These are phyloP conservation scores for Brachystomella parvula DNA, from an alignment of 1,140 invertebrate species.

Conservation along the genomic window DNA sequence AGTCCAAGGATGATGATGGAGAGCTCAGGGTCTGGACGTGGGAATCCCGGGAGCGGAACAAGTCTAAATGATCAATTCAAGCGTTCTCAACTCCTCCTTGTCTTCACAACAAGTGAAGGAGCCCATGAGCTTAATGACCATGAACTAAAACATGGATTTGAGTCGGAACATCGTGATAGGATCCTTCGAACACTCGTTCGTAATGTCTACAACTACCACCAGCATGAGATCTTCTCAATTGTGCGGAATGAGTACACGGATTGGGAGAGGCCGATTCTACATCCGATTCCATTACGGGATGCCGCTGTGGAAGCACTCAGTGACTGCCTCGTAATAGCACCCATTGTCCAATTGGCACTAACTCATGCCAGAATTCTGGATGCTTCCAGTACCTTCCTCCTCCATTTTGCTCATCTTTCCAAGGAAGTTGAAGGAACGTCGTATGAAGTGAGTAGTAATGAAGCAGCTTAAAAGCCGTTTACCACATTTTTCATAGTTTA, in stretches of 20 bases:
- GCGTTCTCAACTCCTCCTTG: constrained; percentile 58
- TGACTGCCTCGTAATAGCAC: constrained; percentile 48
- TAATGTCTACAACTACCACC: constrained; percentile 77
- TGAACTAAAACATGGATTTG: constrained; percentile 66
- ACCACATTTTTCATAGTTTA: not conserved
- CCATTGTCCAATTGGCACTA: constrained; percentile 30
- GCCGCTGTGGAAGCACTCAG: constrained; percentile 78
- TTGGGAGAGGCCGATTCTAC: constrained; percentile 76
- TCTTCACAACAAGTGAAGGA: constrained; percentile 64
- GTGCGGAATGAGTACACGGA: constrained; percentile 87
- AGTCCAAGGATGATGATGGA: constrained; percentile 58
- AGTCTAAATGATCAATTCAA: constrained; percentile 48
- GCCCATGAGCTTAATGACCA: constrained; percentile 65
- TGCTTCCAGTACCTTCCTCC: constrained; percentile 27
- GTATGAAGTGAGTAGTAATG: constrained; percentile 26
- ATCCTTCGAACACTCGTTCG: constrained; percentile 70
- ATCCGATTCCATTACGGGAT: constrained; percentile 74
- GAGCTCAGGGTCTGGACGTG: constrained; percentile 51
- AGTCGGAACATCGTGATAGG: constrained; percentile 63
- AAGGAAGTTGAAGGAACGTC: constrained; percentile 25
- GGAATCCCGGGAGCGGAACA: not conserved
- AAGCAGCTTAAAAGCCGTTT: not conserved
- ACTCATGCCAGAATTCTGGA: constrained; percentile 23
- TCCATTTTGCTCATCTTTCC: constrained; percentile 38
- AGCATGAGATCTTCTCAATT: constrained; percentile 85